Conservation (phyloP, 2,888 invertebrate genomes). For the Agrotis exclamationis region DNA sequence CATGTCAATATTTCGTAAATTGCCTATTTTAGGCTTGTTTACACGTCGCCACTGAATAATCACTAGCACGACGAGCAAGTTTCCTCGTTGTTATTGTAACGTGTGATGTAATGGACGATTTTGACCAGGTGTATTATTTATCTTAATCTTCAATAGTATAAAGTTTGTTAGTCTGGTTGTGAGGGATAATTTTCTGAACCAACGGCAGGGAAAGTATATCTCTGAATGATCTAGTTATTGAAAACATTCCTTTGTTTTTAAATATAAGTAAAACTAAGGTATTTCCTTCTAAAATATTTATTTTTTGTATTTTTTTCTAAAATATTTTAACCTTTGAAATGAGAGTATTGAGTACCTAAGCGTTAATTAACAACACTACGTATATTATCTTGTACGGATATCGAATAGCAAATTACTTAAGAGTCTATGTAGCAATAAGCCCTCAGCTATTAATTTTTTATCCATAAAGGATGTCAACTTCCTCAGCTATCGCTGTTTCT, state of each 20-base stretch:
- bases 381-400: background rate
- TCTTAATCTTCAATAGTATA: background rate
- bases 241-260: no score
- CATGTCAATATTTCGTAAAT: constrained; percentile 59
- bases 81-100: constrained; percentile 19
- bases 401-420: background rate
- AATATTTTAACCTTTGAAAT: background rate
- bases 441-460: constrained; percentile 1
- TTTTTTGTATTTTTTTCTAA: no score
- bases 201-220: no score
- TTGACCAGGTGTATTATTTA: background rate
- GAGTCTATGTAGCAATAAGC: background rate
- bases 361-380: no score
- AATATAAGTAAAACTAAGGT: no score
- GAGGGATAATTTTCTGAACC: no score
- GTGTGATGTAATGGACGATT: constrained; percentile 6
- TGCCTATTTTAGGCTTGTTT: constrained; percentile 35
- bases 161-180: background rate
- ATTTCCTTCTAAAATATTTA: no score
- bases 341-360: background rate
- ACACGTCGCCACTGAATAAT: constrained; percentile 25
- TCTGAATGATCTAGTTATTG: no score
- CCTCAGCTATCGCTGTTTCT: constrained; percentile 9
- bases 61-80: background rate
- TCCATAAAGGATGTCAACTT: constrained; percentile 22